Evolutionary conservation across 2,888 invertebrate genomes (phyloP), one percentile per base, ranked within the genome.

Genomic region (Agrochola litura): DNA sequence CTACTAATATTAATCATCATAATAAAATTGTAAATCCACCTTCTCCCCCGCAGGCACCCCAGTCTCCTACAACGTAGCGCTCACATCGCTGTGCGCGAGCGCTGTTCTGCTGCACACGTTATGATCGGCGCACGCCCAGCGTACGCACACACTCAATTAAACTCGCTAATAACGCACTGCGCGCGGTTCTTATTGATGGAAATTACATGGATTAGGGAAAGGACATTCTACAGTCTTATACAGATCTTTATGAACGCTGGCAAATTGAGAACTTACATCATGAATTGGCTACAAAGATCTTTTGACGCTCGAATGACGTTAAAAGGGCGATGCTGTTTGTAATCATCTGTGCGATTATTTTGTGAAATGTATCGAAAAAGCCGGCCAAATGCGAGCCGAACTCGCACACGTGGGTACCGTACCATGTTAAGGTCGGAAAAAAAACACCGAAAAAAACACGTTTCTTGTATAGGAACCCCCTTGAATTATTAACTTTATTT

Each of bases 101-200:
- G 88, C 85, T 30, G 83, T 88, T 43, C 81, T 91, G 56, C 68
- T 87, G 64, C 81, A 77, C 41, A 60, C 78, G 73, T 92, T 92
- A 92, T 92, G 92, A 93, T 92, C 85, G 76, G 81, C 82, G 73
- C 66, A 73, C 63, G 64, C 74, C 73, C 66, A 70, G 70, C 83
- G 72, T 16, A 77, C 67, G 76, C 88, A 86, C 83, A 87, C 84
- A 87, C 88, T 89, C 89, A 89, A 89, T 89, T 89, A 89, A 89
- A 81, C 86, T 87, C 86, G 86, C 86, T 88, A 86, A 79, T 86
- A 84, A 54, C 79, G 87, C 80, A 84, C 82, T 84, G 88, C 85
- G 84, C 87, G 87, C 80, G 87, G 84, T 64, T 77, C 65, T 30
- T 43, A n/a, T 56, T 16, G 14, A 14, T n/a, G 30, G 14, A 30